Evolutionary conservation across 2,113 vertebrate species (phyloP).

Genomic region (Stigmatopora argus): DNA sequence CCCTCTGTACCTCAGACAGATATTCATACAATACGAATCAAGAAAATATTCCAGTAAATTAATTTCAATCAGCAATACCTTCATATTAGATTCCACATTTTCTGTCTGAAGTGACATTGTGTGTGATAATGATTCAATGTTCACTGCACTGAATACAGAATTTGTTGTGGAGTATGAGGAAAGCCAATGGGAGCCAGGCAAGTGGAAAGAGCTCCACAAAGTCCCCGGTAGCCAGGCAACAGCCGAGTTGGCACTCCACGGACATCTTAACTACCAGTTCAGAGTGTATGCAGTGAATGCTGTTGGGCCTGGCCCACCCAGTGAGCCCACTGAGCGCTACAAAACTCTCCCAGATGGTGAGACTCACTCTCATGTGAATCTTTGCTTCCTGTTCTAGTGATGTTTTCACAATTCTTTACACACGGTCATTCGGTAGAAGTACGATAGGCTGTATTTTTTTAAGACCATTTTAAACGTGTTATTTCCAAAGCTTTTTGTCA

Average conservation of each 20-base stretch:
- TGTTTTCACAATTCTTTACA: conserved; percentile 5
- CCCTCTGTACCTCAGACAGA: too few relatives aligned
- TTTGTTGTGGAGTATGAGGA: conserved; percentile 88
- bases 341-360: conserved; percentile 83
- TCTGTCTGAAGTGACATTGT: not conserved
- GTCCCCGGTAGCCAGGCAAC: conserved; percentile 72
- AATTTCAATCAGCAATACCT: not conserved
- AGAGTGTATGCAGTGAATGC: conserved; percentile 81
- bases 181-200: conserved; percentile 74
- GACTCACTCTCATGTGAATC: conserved; percentile 26
- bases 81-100: not conserved
- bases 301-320: conserved; percentile 81
- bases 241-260: conserved; percentile 69
- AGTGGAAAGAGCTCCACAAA: conserved; percentile 77
- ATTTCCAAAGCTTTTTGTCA: not conserved
- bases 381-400: conserved; percentile 19
- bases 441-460: conserved; percentile 1
- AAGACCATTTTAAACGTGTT: not conserved
- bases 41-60: not conserved
- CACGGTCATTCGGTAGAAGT: not conserved
- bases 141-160: conserved; percentile 61
- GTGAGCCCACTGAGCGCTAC: conserved; percentile 73
- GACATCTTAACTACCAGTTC: conserved; percentile 84
- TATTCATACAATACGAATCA: too few relatives aligned
- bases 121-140: conserved; percentile 10